phyloP scores from a whole-genome alignment of 2,888 invertebrate genomes.

The Andrena camellia region DNA sequence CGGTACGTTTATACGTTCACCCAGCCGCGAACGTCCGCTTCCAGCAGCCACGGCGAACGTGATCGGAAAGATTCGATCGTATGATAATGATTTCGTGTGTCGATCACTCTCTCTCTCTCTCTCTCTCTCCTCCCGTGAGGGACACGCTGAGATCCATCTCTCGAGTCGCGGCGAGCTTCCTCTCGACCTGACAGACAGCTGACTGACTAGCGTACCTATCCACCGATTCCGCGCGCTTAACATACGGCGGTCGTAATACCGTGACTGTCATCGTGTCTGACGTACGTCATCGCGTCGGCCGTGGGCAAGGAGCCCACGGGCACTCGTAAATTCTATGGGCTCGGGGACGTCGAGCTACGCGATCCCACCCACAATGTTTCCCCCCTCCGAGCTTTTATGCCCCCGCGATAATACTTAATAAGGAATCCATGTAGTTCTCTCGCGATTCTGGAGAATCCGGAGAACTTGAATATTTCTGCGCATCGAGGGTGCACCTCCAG shows the following conservation, averaged over 20 bases:
- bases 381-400: conserved; percentile 12
- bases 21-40: conserved; percentile 58
- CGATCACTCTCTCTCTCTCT: conserved; percentile 48
- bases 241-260: conserved; percentile 65
- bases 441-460: too few relatives aligned
- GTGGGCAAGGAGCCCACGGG: conserved; percentile 44
- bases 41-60: conserved; percentile 40
- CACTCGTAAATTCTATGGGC: conserved; percentile 69
- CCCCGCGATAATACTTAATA: conserved; percentile 18
- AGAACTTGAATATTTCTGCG: too few relatives aligned
- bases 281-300: conserved; percentile 66
- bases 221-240: conserved; percentile 55
- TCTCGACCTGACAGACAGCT: conserved; percentile 60
- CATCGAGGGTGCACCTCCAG: too few relatives aligned
- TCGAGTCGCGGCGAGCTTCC: conserved; percentile 47
- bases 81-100: conserved; percentile 67
- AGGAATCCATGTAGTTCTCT: too few relatives aligned
- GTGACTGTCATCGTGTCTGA: conserved; percentile 66
- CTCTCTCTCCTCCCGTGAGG: background rate
- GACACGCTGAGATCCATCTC: conserved; percentile 50
- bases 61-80: conserved; percentile 65
- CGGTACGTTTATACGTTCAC: conserved; percentile 55
- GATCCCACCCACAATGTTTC: too few relatives aligned
- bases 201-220: conserved; percentile 49
- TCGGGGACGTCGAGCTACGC: background rate